Evolutionary conservation across 2,797 vertebrate genomes (phyloP).

Genomic region (Huso huso): DNA sequence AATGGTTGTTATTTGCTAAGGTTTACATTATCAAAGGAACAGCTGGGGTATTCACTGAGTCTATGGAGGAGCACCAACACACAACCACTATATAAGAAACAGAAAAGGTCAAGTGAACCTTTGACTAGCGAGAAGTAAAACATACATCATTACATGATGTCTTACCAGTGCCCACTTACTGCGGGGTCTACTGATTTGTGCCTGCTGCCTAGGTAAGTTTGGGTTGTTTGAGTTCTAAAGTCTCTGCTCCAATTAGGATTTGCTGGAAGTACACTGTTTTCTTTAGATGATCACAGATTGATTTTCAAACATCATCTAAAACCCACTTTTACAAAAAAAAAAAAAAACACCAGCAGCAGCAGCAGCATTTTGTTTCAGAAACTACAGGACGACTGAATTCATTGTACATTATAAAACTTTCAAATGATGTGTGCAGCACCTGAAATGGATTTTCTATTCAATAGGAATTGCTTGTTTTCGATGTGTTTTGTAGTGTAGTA

Average conservation of each 20-base stretch:
- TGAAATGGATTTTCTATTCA: too few relatives aligned
- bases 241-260: neutral
- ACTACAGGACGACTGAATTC: too few relatives aligned
- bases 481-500: too few relatives aligned
- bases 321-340: neutral
- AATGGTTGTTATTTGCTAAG: neutral
- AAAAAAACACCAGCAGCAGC: too few relatives aligned
- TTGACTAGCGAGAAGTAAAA: neutral
- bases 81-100: too few relatives aligned
- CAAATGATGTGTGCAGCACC: too few relatives aligned
- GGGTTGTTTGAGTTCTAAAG: neutral
- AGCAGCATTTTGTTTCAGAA: too few relatives aligned
- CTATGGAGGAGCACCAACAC: too few relatives aligned
- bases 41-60: neutral
- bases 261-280: neutral
- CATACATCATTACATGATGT: too few relatives aligned
- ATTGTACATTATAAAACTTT: too few relatives aligned
- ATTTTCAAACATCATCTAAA: constrained; percentile 1
- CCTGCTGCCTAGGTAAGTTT: neutral
- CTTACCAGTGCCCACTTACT: neutral
- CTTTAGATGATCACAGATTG: neutral
- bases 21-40: neutral
- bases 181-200: neutral
- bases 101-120: too few relatives aligned
- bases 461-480: too few relatives aligned